Evolutionary conservation across 1,140 invertebrate species (phyloP), one percentile per base, ranked within the genome.

Genomic region (Anoplolepis gracilipes): DNA sequence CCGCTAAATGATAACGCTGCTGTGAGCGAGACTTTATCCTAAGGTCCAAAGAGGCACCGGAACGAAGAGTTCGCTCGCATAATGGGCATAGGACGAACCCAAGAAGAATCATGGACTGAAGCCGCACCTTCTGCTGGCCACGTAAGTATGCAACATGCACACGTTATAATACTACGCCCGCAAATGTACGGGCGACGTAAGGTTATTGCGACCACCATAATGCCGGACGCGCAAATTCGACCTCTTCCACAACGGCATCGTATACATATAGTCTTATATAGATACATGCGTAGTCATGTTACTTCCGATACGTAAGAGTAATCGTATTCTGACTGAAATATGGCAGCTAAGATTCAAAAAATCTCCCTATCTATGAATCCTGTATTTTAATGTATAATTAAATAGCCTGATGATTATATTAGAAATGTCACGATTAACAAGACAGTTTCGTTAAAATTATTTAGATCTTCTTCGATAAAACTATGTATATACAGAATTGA

Each of bases 161-260:
- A 84, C 78, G 65, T 84, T 92, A 89, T 89, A 89, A 91, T 91
- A 89, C 90, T 93, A 92, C 92, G 93, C 90, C 93, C 92, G 93
- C 92, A 92, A 93, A 89, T 67, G 62, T 81, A 93, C 91, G 85
- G 88, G 88, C 88, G 87, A 93, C 89, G 89, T 90, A 89, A 92
- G 92, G 85, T 93, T 93, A 93, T 93, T 92, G 90, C 91, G 92
- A 93, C 92, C 92, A 92, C 91, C 92, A 89, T 89, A 92, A 92
- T 88, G 90, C 88, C 89, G 75, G 30, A 62, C 69, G 39, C 69
- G 33, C 69, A 76, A 22, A 64, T 61, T 81, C 57, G 84, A 73
- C 53, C 85, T 89, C 77, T 69, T 77, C 81, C 84, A 72, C 39
- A 62, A 72, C 39, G 76, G 62, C 36, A 39, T 57, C 25, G 25